Evolutionary conservation across 2,797 vertebrate genomes (phyloP), one percentile per base, ranked within the genome.

Genomic region (Iguana delicatissima): DNA sequence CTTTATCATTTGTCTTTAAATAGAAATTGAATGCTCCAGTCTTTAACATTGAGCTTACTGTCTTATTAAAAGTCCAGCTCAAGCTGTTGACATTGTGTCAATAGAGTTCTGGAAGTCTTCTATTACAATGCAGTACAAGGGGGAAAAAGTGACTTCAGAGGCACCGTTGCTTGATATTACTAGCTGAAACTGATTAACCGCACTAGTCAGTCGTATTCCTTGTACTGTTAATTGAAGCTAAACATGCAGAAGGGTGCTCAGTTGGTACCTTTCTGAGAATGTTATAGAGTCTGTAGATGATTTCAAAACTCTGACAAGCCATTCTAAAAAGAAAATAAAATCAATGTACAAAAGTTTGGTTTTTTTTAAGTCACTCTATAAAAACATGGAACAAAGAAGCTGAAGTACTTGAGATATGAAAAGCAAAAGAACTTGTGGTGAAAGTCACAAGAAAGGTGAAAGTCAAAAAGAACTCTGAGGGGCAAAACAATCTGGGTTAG

Each of bases 251-350:
- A 50, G 0, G 55, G 59, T 24, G 52, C 35, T 88, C 90, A 80
- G 89, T 92, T 90, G 93, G 1, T n/a, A 92, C 10, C 42, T 74
- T 52, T 89, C 67, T 67, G 55, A 84, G 57, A 52, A 57, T 38
- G 92, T 93, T 87, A 59, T n/a, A 84, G 0, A 42, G 89, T 32
- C 79, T 94, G 84, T 69, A 92, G 92, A 89, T 6, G 72, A 91
- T 57, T 52, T 89, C 89, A 7, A 52, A 90, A 92, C 89, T 46
- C 20, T 64, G 76, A 89, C 9, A 57, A 92, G 7, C 92, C 35
- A 35, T 92, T 72, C 74, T 93, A 94, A 95, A 88, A 85, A 94
- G 88, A 94, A 32, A 16, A 82, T 57, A 24, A n/a, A 62, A 42
- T 91, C 59, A 87, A 50, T 67, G 42, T 4, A 29, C 26, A 87